These are phyloP conservation scores for Anguilla rostrata DNA, from an alignment of 2,113 vertebrate species.

Conservation along the genomic window DNA sequence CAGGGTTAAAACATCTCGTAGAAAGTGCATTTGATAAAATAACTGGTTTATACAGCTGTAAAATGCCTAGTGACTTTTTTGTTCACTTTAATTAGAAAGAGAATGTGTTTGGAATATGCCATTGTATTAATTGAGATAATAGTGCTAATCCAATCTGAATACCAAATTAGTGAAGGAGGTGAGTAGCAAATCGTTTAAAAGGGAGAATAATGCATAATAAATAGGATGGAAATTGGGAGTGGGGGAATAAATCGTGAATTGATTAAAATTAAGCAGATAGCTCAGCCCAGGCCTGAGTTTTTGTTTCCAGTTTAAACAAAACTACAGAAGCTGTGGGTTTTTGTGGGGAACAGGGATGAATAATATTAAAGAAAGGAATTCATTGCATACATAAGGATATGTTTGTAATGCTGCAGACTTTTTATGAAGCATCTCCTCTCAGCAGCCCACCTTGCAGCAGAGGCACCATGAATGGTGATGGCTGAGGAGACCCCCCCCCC, in stretches of 20 bases:
- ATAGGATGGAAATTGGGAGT: conserved; percentile 63
- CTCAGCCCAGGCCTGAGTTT: conserved; percentile 45
- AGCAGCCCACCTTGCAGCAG: background rate
- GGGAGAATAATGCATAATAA: conserved; percentile 75
- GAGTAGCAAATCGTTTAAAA: conserved; percentile 72
- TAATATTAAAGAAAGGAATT: conserved; percentile 46
- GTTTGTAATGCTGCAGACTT: background rate
- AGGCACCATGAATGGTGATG: background rate
- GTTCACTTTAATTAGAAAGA: conserved; percentile 51
- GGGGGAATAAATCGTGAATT: conserved; percentile 65
- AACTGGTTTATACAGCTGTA: conserved; percentile 44
- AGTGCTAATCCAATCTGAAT: conserved; percentile 68
- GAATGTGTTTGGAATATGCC: conserved; percentile 65
- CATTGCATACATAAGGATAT: conserved; percentile 27
- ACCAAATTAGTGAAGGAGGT: conserved; percentile 71
- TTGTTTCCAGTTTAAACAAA: conserved; percentile 56
- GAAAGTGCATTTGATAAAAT: background rate
- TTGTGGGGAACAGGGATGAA: conserved; percentile 44
- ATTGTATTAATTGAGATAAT: conserved; percentile 74
- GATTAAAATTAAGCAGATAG: conserved; percentile 58
- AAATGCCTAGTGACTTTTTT: conserved; percentile 36
- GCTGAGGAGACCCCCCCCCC: too few species aligned
- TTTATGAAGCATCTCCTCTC: background rate
- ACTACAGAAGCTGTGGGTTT: conserved; percentile 41
- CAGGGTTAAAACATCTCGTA: conserved; percentile 32